Evolutionary conservation across 2,113 vertebrate genomes (phyloP), one percentile per base, ranked within the genome.

Genomic region (Microtus ochrogaster): DNA sequence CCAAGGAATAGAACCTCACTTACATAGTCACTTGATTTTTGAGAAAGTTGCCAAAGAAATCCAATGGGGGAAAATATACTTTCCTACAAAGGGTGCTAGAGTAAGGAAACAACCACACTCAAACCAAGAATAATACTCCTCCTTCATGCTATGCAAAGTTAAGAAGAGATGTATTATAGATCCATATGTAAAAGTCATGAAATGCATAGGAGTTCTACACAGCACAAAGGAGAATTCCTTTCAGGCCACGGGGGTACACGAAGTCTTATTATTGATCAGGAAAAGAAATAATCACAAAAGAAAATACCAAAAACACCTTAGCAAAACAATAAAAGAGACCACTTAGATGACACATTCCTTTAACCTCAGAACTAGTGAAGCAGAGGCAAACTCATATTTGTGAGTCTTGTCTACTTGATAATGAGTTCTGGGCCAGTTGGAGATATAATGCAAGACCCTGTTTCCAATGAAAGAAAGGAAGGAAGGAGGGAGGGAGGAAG

Each of bases 81-180:
- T 85, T 82, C 79, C 61, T 92, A 63, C 49, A 90, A 96, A 73
- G 47, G 7, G 30, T 89, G 11, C 26, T 84, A 47, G n/a, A 76
- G 78, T 89, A 44, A 93, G 49, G 22, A 95, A 77, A 88, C 30
- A 94, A 33, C 49, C 89, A 44, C 28, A 78, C 16, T 89, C 39
- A 22, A 73, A 73, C 33, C 33, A 58, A 41, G 78, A 30, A 19
- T 36, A 89, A 66, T 52, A 49, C 22, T 89, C 7, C 28, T 95
- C 17, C 9, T 90, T 86, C 26, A 81, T 12, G 44, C 4, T 17
- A 61, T 81, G 24, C 55, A 87, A 55, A 73, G 61, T 41, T 83
- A 47, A 89, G 22, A 68, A 65, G 21, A 55, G 63, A 22, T 89
- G 8, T 49, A 41, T 12, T 14, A 58, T 39, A 83, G 74, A 79